Percentiles rank a stretch among this genome's conserved stretches.
These are phyloP conservation scores for Heliangelus exortis DNA, from an alignment of 2,797 vertebrate species.

Conservation along the genomic window DNA sequence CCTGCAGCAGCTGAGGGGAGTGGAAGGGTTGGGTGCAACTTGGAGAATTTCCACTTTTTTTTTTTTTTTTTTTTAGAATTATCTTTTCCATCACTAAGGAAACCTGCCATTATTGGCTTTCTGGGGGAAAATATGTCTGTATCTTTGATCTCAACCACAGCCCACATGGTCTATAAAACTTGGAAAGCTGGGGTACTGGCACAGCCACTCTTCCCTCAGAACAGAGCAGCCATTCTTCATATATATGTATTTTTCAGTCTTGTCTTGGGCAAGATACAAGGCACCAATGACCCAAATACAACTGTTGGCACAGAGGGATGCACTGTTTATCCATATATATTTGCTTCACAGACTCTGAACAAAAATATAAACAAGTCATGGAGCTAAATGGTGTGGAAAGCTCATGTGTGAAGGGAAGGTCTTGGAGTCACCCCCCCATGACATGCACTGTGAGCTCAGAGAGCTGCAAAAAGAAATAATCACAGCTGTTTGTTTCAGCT, in stretches of 20 bases:
- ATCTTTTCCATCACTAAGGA: background rate
- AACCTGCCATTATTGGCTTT: slow-evolving; percentile 26
- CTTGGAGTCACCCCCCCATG: background rate
- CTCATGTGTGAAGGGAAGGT: background rate
- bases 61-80: background rate
- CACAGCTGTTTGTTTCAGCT: background rate
- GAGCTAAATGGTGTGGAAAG: slow-evolving; percentile 1
- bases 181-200: background rate
- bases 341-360: background rate
- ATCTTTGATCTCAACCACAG: slow-evolving; percentile 47
- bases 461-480: background rate
- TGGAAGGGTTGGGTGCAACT: background rate
- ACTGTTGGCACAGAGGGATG: background rate
- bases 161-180: background rate
- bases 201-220: background rate
- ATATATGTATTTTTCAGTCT: slow-evolving; percentile 6
- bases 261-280: background rate
- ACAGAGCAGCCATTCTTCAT: background rate
- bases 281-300: background rate
- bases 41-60: background rate
- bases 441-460: background rate
- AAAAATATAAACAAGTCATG: background rate
- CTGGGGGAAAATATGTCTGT: background rate
- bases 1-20: background rate
- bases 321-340: background rate